phyloP scores from a whole-genome alignment of 1,140 invertebrate genomes.

The Drosophila sproati region DNA sequence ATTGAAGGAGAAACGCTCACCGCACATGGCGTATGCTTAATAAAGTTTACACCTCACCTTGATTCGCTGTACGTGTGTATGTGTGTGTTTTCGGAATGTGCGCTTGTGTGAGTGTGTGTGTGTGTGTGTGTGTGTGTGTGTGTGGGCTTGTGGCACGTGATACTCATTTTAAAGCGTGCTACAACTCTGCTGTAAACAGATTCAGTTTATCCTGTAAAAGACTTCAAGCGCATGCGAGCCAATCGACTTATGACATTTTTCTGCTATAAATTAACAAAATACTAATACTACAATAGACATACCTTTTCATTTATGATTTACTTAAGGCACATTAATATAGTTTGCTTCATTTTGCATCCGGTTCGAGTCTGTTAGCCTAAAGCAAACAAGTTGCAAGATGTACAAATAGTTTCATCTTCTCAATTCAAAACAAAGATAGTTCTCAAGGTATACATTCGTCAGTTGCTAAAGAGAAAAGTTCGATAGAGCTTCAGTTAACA shows the following conservation, averaged over 20 bases:
- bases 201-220: conserved; percentile 1
- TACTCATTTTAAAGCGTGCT: conserved; percentile 57
- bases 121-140: conserved; percentile 10
- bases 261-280: not conserved
- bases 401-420: no score
- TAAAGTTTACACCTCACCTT: conserved; percentile 72
- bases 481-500: no score
- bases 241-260: no score
- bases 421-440: no score
- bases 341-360: no score
- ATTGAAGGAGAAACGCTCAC: conserved; percentile 26
- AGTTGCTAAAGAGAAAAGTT: no score
- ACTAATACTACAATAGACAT: no score
- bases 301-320: no score
- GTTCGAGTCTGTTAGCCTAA: no score
- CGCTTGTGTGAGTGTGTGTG: not conserved
- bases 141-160: conserved; percentile 50
- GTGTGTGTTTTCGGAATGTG: not conserved
- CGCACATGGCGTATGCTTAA: conserved; percentile 63
- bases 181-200: conserved; percentile 2
- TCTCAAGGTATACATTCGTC: no score
- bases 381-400: no score
- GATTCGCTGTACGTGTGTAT: conserved; percentile 47
- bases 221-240: not conserved
- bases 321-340: no score